Base-by-base conservation (phyloP, 1,140 invertebrate species). In the Heliconius congener region DNA sequence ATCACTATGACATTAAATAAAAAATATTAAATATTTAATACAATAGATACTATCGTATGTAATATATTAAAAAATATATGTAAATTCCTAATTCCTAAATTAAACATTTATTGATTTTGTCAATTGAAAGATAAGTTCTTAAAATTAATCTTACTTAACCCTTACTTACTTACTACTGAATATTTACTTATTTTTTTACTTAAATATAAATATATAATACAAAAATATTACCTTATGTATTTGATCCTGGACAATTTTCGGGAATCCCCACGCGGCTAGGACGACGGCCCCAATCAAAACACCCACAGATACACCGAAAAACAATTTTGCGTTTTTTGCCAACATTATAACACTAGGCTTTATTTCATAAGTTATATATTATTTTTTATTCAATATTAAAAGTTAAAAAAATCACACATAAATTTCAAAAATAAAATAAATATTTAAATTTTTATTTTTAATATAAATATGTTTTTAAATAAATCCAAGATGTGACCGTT, bases 241-340 rank as follows among this genome's bases (percentile, higher is more conserved):
- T 86, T 92, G 91, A 30, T 71, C 85, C 23, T 82, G 85, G 16
- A 93, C 83, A 42, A 94, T 91, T 77, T 89, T 91, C 71, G 91
- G 91, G 71, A 93, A 89, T 8, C 93, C 93, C 93, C 93, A 94
- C 8, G 85, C 71, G 0, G 89, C 91, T 74, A 94, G 71, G 1
- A 90, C 75, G 11, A 94, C 85, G 0, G 91, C 83, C 3, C 88
- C 70, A 3, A 94, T 80, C 42, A 94, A 71, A 74, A 85, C 83
- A 79, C 84, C 77, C 13, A 92, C 39, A 13, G 93, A 92, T 34
- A 86, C 74, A 3, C 60, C 72, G 55, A 94, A 93, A 77, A 90
- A 86, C 37, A 88, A 42, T 75, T 89, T 92, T 19, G 88, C 83
- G 75, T 91, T 86, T 81, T 90, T 94, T 8, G 84, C 87, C 60